Percentiles rank a stretch among this genome's conserved stretches.
These are phyloP conservation scores for Stenopsyche tienmushanensis DNA, from an alignment of 1,140 invertebrate genomes.

Conservation along the genomic window DNA sequence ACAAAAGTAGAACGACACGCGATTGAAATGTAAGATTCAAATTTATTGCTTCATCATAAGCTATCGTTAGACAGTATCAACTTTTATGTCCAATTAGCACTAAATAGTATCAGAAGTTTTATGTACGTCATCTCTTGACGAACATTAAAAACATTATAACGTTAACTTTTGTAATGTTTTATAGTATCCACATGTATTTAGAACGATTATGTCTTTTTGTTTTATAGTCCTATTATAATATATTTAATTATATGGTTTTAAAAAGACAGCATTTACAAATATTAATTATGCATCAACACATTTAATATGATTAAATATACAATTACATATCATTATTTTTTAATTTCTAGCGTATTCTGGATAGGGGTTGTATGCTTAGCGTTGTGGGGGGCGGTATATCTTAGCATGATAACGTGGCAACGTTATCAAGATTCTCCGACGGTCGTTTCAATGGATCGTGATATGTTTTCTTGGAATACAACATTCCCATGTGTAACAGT, in stretches of 20 bases:
- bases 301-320: background rate
- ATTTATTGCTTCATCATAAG: background rate
- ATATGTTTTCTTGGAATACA: constrained; percentile 70
- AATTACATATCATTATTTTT: background rate
- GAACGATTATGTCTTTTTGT: too few relatives aligned
- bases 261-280: too few relatives aligned
- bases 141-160: too few relatives aligned
- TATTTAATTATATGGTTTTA: too few relatives aligned
- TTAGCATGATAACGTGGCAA: constrained; percentile 61
- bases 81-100: too few relatives aligned
- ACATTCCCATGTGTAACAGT: constrained; percentile 64
- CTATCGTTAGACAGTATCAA: too few relatives aligned
- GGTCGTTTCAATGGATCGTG: constrained; percentile 68
- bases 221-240: too few relatives aligned
- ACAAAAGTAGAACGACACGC: constrained; percentile 47
- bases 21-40: constrained; percentile 48
- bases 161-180: too few relatives aligned
- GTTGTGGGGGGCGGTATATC: constrained; percentile 48
- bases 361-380: constrained; percentile 46
- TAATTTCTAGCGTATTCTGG: constrained; percentile 43
- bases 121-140: too few relatives aligned
- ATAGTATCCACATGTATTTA: too few relatives aligned
- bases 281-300: background rate
- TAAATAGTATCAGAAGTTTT: too few relatives aligned
- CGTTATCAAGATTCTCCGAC: constrained; percentile 66